A percentile compares a stretch with the other conserved stretches of the same genome.
Evolutionary conservation across 2,888 invertebrate species (phyloP).

Genomic region (Dryococelus australis): DNA sequence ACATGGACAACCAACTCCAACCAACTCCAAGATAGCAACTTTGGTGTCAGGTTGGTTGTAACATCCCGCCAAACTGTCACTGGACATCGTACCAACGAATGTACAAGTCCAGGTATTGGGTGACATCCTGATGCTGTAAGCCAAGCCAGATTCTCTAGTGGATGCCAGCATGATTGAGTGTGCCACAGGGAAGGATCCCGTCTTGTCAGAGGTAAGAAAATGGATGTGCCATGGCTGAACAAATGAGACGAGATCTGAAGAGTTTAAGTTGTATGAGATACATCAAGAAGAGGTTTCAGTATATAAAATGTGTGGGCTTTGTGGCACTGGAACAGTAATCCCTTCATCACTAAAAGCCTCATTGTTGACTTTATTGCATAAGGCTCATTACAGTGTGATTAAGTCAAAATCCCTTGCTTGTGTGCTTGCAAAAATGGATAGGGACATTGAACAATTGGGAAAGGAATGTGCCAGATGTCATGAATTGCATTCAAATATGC

Average conservation of each 20-base stretch:
- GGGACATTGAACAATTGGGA: constrained; percentile 41
- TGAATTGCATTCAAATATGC: constrained; percentile 35
- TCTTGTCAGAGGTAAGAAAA: neutral
- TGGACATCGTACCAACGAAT: neutral
- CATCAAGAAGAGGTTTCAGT: neutral
- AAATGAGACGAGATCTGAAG: neutral
- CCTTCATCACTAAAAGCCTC: constrained; percentile 27
- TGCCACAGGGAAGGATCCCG: neutral
- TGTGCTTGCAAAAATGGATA: constrained; percentile 47
- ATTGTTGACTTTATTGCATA: constrained; percentile 34
- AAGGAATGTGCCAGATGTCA: constrained; percentile 41
- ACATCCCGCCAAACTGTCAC: too few relatives aligned
- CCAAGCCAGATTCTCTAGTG: neutral
- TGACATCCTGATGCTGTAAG: neutral
- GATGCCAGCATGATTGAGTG: constrained; percentile 17
- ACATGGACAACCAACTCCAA: too few relatives aligned
- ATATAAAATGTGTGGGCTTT: too few relatives aligned
- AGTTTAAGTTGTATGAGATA: constrained; percentile 5
- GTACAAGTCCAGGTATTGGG: neutral
- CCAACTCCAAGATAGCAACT: too few relatives aligned
- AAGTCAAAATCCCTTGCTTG: constrained; percentile 35
- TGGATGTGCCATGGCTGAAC: neutral
- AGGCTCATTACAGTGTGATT: constrained; percentile 35
- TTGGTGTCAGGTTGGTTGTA: too few relatives aligned
- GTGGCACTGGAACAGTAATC: constrained; percentile 12